phyloP scores from a whole-genome alignment of 2,113 vertebrate species.

The Choloepus hoffmanni region DNA sequence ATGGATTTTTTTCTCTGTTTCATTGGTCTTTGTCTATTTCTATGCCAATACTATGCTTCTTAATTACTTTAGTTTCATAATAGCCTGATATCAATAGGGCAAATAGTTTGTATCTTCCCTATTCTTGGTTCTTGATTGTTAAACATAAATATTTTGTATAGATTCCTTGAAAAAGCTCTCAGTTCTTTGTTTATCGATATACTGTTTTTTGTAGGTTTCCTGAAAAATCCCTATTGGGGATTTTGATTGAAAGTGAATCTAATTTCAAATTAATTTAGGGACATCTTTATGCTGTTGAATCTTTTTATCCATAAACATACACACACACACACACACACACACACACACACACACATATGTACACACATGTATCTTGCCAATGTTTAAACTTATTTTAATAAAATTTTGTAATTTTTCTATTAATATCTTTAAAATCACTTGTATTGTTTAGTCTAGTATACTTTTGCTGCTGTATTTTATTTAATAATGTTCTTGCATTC shows the following conservation, averaged over 20 bases:
- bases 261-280: background rate
- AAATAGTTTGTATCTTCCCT: background rate
- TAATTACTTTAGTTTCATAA: background rate
- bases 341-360: no score
- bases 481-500: background rate
- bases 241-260: background rate
- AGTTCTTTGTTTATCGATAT: background rate
- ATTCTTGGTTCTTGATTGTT: background rate
- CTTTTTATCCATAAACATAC: background rate
- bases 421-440: background rate
- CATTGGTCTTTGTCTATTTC: background rate
- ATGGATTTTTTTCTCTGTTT: background rate
- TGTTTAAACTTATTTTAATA: conserved; percentile 52
- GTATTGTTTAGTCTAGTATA: background rate
- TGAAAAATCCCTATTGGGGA: background rate
- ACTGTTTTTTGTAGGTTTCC: background rate
- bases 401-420: conserved; percentile 3
- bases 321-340: no score
- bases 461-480: background rate
- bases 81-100: background rate
- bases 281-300: background rate
- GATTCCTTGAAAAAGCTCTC: background rate
- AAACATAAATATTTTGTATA: background rate
- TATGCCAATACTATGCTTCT: background rate
- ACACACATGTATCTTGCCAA: background rate